A percentile compares a stretch with the other conserved stretches of the same genome.
Conservation (phyloP, 2,113 vertebrate genomes). For the Salvator merianae region DNA sequence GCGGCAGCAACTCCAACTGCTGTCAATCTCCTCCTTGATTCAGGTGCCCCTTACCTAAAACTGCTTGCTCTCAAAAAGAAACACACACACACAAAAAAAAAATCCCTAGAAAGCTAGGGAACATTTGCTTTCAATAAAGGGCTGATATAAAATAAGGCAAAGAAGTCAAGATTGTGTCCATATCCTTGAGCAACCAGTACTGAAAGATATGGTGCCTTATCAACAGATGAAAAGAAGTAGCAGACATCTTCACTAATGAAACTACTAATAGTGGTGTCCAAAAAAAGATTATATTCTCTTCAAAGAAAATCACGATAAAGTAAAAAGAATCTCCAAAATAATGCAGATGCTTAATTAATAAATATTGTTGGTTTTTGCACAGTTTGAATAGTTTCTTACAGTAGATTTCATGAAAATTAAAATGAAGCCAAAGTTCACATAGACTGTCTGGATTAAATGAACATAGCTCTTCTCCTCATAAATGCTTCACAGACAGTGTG, state of each 20-base stretch:
- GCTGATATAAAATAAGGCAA: too few species aligned
- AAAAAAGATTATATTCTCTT: not conserved
- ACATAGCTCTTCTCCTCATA: not conserved
- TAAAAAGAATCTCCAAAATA: not conserved
- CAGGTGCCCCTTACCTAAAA: too few species aligned
- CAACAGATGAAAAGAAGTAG: not conserved
- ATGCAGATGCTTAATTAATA: fast-evolving
- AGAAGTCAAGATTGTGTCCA: not conserved
- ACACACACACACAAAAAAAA: too few species aligned
- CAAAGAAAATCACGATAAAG: not conserved
- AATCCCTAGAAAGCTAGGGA: too few species aligned
- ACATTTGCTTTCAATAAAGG: too few species aligned
- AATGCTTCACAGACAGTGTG: slow-evolving; percentile 16
- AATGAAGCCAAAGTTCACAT: fast-evolving
- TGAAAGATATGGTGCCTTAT: not conserved
- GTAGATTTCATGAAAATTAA: not conserved
- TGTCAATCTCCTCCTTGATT: too few species aligned
- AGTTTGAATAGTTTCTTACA: slow-evolving; percentile 7
- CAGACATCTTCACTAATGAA: not conserved
- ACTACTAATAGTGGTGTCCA: not conserved
- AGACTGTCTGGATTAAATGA: fast-evolving
- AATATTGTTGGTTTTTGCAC: not conserved
- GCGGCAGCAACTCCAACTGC: too few species aligned
- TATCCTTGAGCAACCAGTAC: not conserved
- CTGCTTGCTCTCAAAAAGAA: too few species aligned